Conservation (phyloP, 1,140 invertebrate species). For the Ceratina japonica region DNA sequence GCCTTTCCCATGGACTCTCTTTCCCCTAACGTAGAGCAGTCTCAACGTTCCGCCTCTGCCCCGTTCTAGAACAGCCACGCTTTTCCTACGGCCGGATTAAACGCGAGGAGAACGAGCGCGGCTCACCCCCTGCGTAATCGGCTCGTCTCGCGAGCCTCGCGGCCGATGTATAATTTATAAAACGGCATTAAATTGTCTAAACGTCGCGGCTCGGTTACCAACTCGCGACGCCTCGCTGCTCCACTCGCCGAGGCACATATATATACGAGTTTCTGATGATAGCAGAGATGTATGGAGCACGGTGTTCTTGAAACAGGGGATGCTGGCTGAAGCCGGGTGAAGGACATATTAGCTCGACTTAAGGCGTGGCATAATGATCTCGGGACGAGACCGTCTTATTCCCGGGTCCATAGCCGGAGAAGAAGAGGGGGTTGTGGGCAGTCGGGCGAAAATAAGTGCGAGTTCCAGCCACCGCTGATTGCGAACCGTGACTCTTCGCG, state of each 20-base stretch:
- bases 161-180: conserved; percentile 75
- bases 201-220: conserved; percentile 60
- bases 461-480: conserved; percentile 74
- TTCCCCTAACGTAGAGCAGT: conserved; percentile 38
- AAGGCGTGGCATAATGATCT: conserved; percentile 78
- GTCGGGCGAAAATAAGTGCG: conserved; percentile 77
- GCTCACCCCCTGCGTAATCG: conserved; percentile 51
- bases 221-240: conserved; percentile 54
- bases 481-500: conserved; percentile 64
- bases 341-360: conserved; percentile 79
- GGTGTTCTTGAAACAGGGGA: not conserved
- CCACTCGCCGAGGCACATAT: conserved; percentile 13
- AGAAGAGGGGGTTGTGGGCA: conserved; percentile 61
- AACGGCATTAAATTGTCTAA: conserved; percentile 77
- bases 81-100: conserved; percentile 49
- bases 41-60: conserved; percentile 35
- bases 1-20: conserved; percentile 46
- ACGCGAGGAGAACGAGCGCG: conserved; percentile 44
- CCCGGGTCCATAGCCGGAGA: conserved; percentile 22
- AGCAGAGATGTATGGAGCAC: conserved; percentile 39
- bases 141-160: conserved; percentile 60
- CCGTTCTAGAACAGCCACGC: conserved; percentile 31
- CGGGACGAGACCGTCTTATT: conserved; percentile 72
- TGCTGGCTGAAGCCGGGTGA: conserved; percentile 26
- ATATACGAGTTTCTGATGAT: not conserved